A percentile compares a stretch with the other conserved stretches of the same genome.
Evolutionary conservation across 2,797 vertebrate species (phyloP).

Genomic region (Phalanger gymnotis): DNA sequence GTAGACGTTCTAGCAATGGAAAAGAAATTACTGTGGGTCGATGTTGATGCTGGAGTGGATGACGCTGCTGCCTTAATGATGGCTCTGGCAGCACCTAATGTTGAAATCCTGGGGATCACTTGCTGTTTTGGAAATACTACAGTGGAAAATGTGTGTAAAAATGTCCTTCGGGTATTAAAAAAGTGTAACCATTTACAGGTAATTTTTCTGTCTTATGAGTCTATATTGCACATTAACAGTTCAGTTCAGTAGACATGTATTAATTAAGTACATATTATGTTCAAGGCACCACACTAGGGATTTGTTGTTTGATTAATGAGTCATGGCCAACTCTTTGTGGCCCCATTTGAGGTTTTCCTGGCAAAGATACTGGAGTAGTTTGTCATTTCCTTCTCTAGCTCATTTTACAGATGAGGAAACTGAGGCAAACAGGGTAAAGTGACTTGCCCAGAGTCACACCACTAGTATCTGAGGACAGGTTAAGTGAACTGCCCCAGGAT

Average conservation of each 20-base stretch:
- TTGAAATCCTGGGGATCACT: conserved; percentile 47
- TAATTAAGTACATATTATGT: not conserved
- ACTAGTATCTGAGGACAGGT: not conserved
- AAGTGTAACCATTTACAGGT: conserved; percentile 64
- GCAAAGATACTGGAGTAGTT: too few relatives aligned
- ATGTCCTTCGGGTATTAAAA: conserved; percentile 53
- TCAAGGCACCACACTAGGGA: not conserved
- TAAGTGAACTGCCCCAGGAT: too few relatives aligned
- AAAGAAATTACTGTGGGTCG: conserved; percentile 82
- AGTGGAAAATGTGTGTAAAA: conserved; percentile 69
- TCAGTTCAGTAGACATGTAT: not conserved
- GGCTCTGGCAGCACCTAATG: conserved; percentile 58
- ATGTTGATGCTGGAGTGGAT: conserved; percentile 86
- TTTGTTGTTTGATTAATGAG: not conserved
- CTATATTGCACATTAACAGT: not conserved
- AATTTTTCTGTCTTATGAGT: not conserved
- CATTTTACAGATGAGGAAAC: not conserved
- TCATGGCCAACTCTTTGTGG: not conserved
- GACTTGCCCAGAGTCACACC: not conserved
- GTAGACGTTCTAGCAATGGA: not conserved
- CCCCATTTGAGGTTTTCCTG: not conserved
- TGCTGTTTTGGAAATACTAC: conserved; percentile 63
- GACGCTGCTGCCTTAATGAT: conserved; percentile 85
- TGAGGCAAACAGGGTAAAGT: not conserved
- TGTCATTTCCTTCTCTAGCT: not conserved